phyloP scores from a whole-genome alignment of 2,797 vertebrate species.

The Typhlichthys subterraneus region DNA sequence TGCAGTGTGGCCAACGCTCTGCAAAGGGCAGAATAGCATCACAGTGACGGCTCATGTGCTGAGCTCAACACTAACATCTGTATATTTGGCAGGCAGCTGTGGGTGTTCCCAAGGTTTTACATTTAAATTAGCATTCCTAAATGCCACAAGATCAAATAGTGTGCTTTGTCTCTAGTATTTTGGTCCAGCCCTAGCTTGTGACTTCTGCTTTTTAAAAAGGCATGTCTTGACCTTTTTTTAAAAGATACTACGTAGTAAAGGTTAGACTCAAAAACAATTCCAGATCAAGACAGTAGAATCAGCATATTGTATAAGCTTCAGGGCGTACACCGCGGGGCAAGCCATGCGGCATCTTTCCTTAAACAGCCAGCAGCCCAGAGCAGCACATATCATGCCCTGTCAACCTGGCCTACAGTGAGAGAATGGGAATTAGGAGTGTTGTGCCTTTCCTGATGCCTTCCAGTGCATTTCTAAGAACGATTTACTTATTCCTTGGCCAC shows the following conservation, averaged over 20 bases:
- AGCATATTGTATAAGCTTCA: background rate
- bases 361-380: background rate
- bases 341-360: background rate
- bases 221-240: background rate
- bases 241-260: background rate
- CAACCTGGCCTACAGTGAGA: background rate
- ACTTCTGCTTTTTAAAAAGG: background rate
- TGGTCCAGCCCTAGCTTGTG: background rate
- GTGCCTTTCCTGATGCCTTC: background rate
- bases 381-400: conserved; percentile 8
- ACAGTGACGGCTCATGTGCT: too few relatives aligned
- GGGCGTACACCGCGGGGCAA: background rate
- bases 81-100: too few relatives aligned
- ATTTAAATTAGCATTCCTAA: background rate
- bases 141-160: too few relatives aligned
- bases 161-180: background rate
- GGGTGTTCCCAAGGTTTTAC: background rate
- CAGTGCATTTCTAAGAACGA: too few relatives aligned
- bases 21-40: too few relatives aligned
- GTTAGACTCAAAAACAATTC: background rate
- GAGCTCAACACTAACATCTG: too few relatives aligned
- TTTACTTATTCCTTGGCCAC: background rate
- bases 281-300: background rate
- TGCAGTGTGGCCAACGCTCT: too few relatives aligned
- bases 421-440: background rate